A percentile compares a stretch with the other conserved stretches of the same genome.
These are phyloP conservation scores for Notothenia rossii DNA, from an alignment of 2,113 vertebrate genomes.

Conservation along the genomic window DNA sequence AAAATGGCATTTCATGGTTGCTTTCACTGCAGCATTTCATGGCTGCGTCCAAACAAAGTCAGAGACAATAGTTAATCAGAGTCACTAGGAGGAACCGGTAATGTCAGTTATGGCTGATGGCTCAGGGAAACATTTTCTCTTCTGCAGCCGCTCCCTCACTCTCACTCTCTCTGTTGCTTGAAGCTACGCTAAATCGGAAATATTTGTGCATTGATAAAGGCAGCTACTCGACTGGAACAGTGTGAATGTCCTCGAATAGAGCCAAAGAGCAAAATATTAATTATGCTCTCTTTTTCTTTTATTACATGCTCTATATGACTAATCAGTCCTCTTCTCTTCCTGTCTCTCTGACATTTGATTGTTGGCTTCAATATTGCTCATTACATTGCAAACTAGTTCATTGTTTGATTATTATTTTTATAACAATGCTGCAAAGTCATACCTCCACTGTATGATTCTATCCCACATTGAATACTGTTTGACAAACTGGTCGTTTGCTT, in stretches of 20 bases:
- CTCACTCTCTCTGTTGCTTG: constrained; percentile 51
- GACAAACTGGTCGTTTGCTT: too few species aligned
- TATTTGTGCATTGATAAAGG: constrained; percentile 66
- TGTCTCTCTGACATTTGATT: neutral
- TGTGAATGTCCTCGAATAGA: constrained; percentile 31
- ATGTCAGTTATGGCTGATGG: constrained; percentile 70
- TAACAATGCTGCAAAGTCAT: too few species aligned
- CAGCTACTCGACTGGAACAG: constrained; percentile 48
- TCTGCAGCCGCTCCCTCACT: constrained; percentile 50
- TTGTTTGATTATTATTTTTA: neutral
- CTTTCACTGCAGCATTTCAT: constrained; percentile 35
- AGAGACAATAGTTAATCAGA: constrained; percentile 55
- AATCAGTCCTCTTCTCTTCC: neutral
- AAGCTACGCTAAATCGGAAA: constrained; percentile 63
- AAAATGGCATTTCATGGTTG: constrained; percentile 43
- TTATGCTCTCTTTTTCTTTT: constrained; percentile 6
- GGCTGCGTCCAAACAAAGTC: constrained; percentile 29
- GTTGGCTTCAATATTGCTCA: neutral
- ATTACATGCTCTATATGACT: constrained; percentile 6
- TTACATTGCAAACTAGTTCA: neutral
- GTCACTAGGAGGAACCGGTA: constrained; percentile 60
- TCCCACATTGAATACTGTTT: too few species aligned
- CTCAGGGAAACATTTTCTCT: constrained; percentile 62
- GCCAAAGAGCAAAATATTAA: constrained; percentile 23
- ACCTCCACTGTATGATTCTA: too few species aligned